These are phyloP conservation scores for Copsychus sechellarum DNA, from an alignment of 2,113 vertebrate species.

Conservation along the genomic window DNA sequence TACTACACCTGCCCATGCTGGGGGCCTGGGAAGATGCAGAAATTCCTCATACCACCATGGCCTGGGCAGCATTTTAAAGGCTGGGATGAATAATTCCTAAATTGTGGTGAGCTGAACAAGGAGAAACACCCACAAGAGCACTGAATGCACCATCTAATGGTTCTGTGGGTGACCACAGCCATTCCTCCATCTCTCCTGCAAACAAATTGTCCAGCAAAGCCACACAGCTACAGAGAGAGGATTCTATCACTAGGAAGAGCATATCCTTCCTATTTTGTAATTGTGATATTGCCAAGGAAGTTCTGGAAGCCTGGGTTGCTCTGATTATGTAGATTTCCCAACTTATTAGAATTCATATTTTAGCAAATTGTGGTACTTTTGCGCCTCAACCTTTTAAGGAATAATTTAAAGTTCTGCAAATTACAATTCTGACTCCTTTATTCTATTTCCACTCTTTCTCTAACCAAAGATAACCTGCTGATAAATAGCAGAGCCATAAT, in stretches of 20 bases:
- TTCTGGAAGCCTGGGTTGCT: neutral
- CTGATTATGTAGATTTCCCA: neutral
- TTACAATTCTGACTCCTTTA: neutral
- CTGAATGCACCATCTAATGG: neutral
- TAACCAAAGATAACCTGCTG: neutral
- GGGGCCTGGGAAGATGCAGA: neutral
- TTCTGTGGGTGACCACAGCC: constrained; percentile 62
- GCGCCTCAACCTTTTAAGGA: neutral
- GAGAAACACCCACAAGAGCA: constrained; percentile 18
- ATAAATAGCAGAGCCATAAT: neutral
- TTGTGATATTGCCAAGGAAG: neutral
- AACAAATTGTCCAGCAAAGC: constrained; percentile 35
- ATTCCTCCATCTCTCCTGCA: neutral
- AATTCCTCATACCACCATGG: neutral
- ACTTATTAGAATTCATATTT: neutral
- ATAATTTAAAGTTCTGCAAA: neutral
- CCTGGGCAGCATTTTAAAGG: neutral
- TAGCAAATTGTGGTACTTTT: neutral
- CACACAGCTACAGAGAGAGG: neutral
- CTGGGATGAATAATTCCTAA: constrained; percentile 26
- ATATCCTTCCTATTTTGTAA: neutral
- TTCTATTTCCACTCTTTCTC: neutral
- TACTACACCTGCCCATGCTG: rapidly evolving
- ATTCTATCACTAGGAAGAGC: neutral
- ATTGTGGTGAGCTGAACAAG: constrained; percentile 19